Percentiles rank a stretch among this genome's conserved stretches.
Evolutionary conservation across 2,888 invertebrate species (phyloP).

Genomic region (Habroteleia sp.): DNA sequence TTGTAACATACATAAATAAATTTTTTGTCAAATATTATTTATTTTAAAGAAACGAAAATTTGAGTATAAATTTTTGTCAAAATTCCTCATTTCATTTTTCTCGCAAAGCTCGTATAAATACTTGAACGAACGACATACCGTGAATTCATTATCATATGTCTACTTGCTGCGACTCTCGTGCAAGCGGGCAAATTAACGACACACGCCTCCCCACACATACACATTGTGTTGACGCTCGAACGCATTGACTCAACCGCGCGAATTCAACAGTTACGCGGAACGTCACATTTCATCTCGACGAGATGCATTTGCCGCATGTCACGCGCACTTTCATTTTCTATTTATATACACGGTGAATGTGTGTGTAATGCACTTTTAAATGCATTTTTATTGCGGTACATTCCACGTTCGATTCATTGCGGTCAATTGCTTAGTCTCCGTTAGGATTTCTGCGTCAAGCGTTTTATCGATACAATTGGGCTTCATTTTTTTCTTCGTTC

Average conservation of each 20-base stretch:
- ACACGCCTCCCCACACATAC: too few relatives aligned
- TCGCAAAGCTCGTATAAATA: not conserved
- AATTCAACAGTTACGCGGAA: constrained; percentile 41
- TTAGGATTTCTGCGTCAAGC: constrained; percentile 15
- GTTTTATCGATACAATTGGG: constrained; percentile 14
- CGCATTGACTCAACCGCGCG: constrained; percentile 17
- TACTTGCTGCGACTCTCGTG: constrained; percentile 12
- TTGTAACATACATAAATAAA: too few relatives aligned
- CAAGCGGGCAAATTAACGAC: constrained; percentile 48
- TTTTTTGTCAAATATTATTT: too few relatives aligned
- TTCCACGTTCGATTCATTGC: constrained; percentile 56
- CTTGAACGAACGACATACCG: not conserved
- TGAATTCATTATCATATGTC: constrained; percentile 32
- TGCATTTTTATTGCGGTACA: constrained; percentile 56
- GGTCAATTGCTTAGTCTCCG: constrained; percentile 50
- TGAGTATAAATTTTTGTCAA: too few relatives aligned
- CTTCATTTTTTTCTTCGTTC: constrained; percentile 2
- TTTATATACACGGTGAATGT: constrained; percentile 58
- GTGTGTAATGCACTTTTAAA: constrained; percentile 53
- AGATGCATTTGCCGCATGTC: constrained; percentile 48
- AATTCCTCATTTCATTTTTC: too few relatives aligned
- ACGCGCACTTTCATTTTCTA: constrained; percentile 62
- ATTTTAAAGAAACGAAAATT: too few relatives aligned
- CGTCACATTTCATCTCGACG: constrained; percentile 55
- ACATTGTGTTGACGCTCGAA: constrained; percentile 20